Evolutionary conservation across 2,797 vertebrate genomes (phyloP), one percentile per base, ranked within the genome.

Genomic region (Pyrocephalus nanus): DNA sequence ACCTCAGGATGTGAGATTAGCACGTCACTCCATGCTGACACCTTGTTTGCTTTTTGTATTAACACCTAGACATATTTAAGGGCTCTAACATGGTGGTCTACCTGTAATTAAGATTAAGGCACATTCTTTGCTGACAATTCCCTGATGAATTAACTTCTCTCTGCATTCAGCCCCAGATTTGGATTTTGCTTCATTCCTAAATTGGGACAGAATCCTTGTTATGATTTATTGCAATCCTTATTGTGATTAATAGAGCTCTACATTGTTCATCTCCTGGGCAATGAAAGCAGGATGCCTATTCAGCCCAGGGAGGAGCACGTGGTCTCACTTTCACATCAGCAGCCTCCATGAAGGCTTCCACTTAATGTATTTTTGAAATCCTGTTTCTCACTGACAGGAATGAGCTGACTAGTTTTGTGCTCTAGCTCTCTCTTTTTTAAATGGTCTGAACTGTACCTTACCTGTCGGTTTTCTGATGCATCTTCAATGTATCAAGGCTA

Each of bases 241-340:
- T 82, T 79, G 86, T 94, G 95, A 95, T 94, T 94, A 95, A 96
- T 94, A 84, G 91, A 86, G 42, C 62, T 92, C 73, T 90, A 21
- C 64, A 43, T 30, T 86, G 76, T 66, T 95, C 88, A 67, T 93
- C 79, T 94, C 79, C 76, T 8, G 15, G 48, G 90, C 48, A 57
- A 79, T 81, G 90, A 81, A 81, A 47, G 55, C 70, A 88, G 66
- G 51, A 86, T 84, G 55, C 66, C 6, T 23, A 9, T 32, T 78
- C 76, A 90, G 67, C 55, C 12, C 53, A 40, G 53, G 62, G 34
- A 81, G 22, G n/a, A 66, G 15, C 85, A 80, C 0, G 1, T 80
- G 72, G 12, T 75, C n/a, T 61, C 40, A 32, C 18, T 62, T 67
- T 79, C 53, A 45, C 32, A 67, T 43, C 69, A 65, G 10, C 48